Conservation (phyloP, 2,888 invertebrate species). For the Augochlorella aurata region DNA sequence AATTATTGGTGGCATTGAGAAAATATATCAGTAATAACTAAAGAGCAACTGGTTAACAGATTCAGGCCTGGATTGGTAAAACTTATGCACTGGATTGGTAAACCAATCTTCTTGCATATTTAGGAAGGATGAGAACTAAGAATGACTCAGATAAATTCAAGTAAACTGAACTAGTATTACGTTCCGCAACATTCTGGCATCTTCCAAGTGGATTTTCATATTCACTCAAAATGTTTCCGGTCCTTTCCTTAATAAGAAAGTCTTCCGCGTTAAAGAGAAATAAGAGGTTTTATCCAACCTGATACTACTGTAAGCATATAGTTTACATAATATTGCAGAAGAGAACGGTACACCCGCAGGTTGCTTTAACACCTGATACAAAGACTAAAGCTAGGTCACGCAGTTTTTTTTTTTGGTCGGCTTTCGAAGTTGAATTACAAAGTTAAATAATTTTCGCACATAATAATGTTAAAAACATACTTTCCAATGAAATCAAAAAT, state of each 20-base stretch:
- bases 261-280: not conserved
- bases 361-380: constrained; percentile 7
- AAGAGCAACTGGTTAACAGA: not conserved
- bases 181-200: not conserved
- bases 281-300: not conserved
- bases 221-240: not conserved
- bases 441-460: not conserved
- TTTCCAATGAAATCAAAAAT: too few species aligned
- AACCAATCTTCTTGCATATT: not conserved
- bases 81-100: not conserved
- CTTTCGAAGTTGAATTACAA: too few species aligned
- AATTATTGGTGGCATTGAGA: not conserved
- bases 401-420: not conserved
- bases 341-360: not conserved
- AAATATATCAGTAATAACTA: not conserved
- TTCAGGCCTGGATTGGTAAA: not conserved
- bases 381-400: not conserved
- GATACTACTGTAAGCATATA: not conserved
- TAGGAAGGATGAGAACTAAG: too few species aligned
- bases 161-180: not conserved
- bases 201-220: not conserved
- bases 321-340: not conserved
- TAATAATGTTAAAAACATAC: not conserved
- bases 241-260: not conserved
- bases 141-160: not conserved